Percentiles rank a stretch among this genome's conserved stretches.
Evolutionary conservation across 2,113 vertebrate species (phyloP).

Genomic region (Nycticebus coucang): DNA sequence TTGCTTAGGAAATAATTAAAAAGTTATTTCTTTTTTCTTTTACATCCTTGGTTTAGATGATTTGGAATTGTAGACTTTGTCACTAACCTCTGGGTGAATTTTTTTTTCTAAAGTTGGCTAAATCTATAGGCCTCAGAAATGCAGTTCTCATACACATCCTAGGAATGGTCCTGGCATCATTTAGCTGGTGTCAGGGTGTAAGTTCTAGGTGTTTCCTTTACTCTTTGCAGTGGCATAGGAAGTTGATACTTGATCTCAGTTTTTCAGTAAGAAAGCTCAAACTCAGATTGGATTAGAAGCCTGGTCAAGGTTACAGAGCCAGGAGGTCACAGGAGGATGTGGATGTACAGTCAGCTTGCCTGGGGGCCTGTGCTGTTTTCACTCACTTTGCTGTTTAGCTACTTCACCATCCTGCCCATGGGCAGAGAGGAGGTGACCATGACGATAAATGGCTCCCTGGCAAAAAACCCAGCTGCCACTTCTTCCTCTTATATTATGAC

Average conservation of each 20-base stretch:
- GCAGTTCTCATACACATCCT: not conserved
- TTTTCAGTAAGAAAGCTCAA: not conserved
- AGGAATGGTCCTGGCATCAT: not conserved
- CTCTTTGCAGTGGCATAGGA: not conserved
- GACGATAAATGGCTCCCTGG: not conserved
- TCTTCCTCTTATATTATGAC: not conserved
- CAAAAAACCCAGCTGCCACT: not conserved
- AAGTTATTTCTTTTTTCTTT: not conserved
- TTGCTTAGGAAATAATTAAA: conserved; percentile 48
- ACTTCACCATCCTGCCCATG: not conserved
- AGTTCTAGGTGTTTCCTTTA: not conserved
- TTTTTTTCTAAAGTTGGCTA: not conserved
- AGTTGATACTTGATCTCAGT: not conserved
- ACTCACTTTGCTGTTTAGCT: not conserved
- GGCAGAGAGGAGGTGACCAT: not conserved
- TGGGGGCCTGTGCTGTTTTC: not conserved
- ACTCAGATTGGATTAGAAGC: not conserved
- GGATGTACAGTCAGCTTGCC: not conserved
- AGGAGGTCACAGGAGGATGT: not conserved
- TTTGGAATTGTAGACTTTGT: conserved; percentile 21
- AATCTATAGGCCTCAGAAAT: not conserved
- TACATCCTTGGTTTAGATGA: not conserved
- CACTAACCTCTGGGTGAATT: not conserved
- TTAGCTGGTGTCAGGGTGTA: not conserved
- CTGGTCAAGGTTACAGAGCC: not conserved